Evolutionary conservation across 2,797 vertebrate genomes (phyloP).

Genomic region (Craterocephalus amniculus): DNA sequence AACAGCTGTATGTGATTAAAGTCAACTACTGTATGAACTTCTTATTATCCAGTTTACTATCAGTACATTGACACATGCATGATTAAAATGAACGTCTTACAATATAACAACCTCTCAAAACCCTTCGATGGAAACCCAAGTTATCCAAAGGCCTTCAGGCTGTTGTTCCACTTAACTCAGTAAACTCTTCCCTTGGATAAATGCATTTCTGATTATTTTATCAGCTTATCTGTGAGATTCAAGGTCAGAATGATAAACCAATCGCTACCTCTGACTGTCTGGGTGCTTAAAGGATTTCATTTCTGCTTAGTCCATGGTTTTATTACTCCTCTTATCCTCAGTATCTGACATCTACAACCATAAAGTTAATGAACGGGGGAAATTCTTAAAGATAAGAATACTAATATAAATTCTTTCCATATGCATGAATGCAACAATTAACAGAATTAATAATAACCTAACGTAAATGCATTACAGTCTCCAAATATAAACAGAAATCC

Average conservation of each 20-base stretch:
- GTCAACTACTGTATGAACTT: not conserved
- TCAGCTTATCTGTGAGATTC: slow-evolving; percentile 39
- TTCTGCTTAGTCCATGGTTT: slow-evolving; percentile 22
- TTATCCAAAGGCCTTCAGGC: too few species aligned
- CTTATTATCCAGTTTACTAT: not conserved
- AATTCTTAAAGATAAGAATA: too few species aligned
- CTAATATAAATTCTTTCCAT: not conserved
- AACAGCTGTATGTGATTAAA: not conserved
- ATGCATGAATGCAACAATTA: not conserved
- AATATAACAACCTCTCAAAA: not conserved
- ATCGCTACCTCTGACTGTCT: slow-evolving; percentile 38
- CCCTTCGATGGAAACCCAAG: not conserved
- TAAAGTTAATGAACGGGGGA: too few species aligned
- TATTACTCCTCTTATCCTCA: slow-evolving; percentile 43
- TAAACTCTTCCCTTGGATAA: not conserved
- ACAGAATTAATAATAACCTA: not conserved
- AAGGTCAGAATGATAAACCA: slow-evolving; percentile 53
- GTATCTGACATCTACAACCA: slow-evolving; percentile 23
- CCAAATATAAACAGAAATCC: too few species aligned
- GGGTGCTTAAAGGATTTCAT: slow-evolving; percentile 27
- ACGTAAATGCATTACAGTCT: too few species aligned
- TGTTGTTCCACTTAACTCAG: not conserved
- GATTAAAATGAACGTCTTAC: not conserved
- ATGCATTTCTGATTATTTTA: slow-evolving; percentile 8
- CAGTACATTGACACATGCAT: not conserved